These are phyloP conservation scores for Drosophila subsilvestris DNA, from an alignment of 2,888 invertebrate species.

Conservation along the genomic window DNA sequence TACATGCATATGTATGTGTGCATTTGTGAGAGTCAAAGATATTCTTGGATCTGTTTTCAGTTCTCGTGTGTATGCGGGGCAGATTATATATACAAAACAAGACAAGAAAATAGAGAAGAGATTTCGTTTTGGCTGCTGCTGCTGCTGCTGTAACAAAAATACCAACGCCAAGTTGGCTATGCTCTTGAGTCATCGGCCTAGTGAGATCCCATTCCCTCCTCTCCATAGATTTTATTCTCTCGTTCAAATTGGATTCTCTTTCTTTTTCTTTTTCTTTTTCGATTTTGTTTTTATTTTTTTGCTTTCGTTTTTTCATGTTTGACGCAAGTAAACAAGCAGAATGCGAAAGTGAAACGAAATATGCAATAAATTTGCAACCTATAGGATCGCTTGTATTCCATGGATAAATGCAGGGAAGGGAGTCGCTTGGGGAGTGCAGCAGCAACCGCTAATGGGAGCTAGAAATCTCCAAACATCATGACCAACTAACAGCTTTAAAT, in stretches of 20 bases:
- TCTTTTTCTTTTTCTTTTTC: background rate
- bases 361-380: conserved; percentile 66
- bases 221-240: conserved; percentile 13
- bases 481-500: background rate
- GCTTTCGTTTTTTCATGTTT: conserved; percentile 61
- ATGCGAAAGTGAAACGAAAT: conserved; percentile 70
- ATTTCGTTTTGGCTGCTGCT: conserved; percentile 46
- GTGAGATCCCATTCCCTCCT: conserved; percentile 45
- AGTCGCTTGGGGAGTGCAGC: conserved; percentile 2
- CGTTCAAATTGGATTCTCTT: conserved; percentile 16
- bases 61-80: conserved; percentile 56
- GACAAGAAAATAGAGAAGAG: conserved; percentile 46
- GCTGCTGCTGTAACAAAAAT: conserved; percentile 78
- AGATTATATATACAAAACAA: conserved; percentile 75
- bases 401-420: conserved; percentile 1
- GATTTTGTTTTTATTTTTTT: conserved; percentile 15
- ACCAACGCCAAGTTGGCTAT: conserved; percentile 77
- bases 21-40: conserved; percentile 75
- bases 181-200: conserved; percentile 79
- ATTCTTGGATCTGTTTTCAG: conserved; percentile 83
- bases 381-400: conserved; percentile 6
- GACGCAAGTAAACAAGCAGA: conserved; percentile 78
- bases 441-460: too few species aligned
- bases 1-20: background rate
- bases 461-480: background rate